A percentile compares a stretch with the other conserved stretches of the same genome.
Evolutionary conservation across 2,797 vertebrate genomes (phyloP).

Genomic region (Melanogrammus aeglefinus): DNA sequence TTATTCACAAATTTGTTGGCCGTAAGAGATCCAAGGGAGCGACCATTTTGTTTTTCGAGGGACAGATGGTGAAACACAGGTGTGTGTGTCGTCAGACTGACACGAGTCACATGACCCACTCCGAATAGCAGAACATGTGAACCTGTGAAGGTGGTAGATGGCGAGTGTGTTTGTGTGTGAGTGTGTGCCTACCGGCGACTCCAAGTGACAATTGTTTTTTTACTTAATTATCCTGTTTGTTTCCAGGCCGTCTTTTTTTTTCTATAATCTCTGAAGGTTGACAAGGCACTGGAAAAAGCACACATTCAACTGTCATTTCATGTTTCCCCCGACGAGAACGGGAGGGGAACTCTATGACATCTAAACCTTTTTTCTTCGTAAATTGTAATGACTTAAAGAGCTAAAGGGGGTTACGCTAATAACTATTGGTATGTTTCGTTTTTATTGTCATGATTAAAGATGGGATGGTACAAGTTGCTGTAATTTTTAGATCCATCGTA

Average conservation of each 20-base stretch:
- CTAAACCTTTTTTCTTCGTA: conserved; percentile 34
- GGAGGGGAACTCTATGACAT: conserved; percentile 54
- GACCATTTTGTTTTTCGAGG: not conserved
- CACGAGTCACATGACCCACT: too few relatives aligned
- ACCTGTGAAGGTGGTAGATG: not conserved
- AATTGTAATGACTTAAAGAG: conserved; percentile 14
- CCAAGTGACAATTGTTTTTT: conserved; percentile 34
- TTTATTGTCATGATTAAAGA: too few relatives aligned
- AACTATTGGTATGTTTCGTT: too few relatives aligned
- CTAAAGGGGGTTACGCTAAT: conserved; percentile 21
- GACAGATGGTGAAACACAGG: not conserved
- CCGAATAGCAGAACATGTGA: too few relatives aligned
- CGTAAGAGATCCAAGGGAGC: not conserved
- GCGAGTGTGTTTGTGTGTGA: not conserved
- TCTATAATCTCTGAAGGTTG: conserved; percentile 65
- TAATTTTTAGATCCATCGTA: too few relatives aligned
- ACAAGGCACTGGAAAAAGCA: conserved; percentile 42
- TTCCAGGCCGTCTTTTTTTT: conserved; percentile 64
- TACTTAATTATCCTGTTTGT: conserved; percentile 74
- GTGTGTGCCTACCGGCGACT: not conserved
- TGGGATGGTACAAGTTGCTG: too few relatives aligned
- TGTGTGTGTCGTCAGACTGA: too few relatives aligned
- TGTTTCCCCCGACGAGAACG: conserved; percentile 43
- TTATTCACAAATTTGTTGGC: not conserved
- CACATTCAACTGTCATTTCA: conserved; percentile 66